These are phyloP conservation scores for Hyalella azteca DNA, from an alignment of 2,888 invertebrate genomes.

Conservation along the genomic window DNA sequence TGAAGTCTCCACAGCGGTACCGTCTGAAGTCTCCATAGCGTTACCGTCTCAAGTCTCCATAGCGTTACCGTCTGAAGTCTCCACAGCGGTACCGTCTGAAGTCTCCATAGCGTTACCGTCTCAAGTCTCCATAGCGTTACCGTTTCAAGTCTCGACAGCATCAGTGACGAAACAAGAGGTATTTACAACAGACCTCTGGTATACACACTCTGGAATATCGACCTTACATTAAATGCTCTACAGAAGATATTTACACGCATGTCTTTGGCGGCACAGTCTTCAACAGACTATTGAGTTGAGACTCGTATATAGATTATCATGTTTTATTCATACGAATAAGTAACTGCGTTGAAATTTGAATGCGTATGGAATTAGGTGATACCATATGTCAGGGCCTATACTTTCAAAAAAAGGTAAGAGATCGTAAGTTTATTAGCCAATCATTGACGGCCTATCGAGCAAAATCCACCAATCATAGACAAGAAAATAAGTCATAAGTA, in stretches of 20 bases:
- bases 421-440: neutral
- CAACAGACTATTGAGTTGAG: conserved; percentile 1
- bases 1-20: too few species aligned
- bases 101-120: neutral
- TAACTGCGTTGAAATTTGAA: neutral
- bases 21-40: too few species aligned
- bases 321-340: too few species aligned
- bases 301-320: too few species aligned
- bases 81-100: neutral
- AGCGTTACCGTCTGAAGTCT: neutral
- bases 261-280: conserved; percentile 27
- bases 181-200: conserved; percentile 20
- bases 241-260: conserved; percentile 10
- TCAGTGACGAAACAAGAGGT: neutral
- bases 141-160: neutral
- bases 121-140: neutral
- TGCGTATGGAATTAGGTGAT: neutral
- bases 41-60: too few species aligned
- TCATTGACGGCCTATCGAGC: neutral
- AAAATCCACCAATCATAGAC: neutral
- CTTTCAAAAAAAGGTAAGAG: neutral
- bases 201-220: neutral
- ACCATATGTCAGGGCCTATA: neutral
- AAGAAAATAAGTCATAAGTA: neutral
- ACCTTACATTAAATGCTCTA: conserved; percentile 1